These are phyloP conservation scores for Porites lobata DNA, from an alignment of 92 coral and sea anemone species.

Conservation along the genomic window DNA sequence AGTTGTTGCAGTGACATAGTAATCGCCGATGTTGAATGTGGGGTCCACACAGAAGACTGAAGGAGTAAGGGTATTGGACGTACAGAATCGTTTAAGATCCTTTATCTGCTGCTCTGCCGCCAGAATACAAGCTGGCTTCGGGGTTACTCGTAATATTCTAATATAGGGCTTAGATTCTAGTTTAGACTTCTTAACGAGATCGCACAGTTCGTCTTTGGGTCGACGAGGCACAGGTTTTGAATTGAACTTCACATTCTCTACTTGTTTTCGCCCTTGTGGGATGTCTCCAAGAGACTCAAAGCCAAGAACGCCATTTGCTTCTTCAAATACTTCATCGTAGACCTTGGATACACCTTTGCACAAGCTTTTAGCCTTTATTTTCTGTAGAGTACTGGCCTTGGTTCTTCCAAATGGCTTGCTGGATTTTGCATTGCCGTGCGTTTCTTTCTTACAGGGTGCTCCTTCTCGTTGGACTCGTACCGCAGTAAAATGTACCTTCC, in stretches of 20 bases:
- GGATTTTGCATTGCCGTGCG: slow-evolving; percentile 46
- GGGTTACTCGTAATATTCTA: slow-evolving; percentile 58
- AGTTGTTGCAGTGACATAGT: slow-evolving; percentile 64
- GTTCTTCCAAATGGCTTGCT: slow-evolving; percentile 20
- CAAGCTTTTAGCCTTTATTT: slow-evolving; percentile 43
- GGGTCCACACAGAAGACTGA: slow-evolving; percentile 51
- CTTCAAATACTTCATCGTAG: slow-evolving; percentile 62
- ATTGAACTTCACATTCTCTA: slow-evolving; percentile 42
- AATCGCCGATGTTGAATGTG: slow-evolving; percentile 61
- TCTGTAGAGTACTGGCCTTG: slow-evolving; percentile 41
- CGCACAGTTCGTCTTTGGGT: slow-evolving; percentile 51
- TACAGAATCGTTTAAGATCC: slow-evolving; percentile 66
- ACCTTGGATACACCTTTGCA: slow-evolving; percentile 25
- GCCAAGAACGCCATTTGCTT: slow-evolving; percentile 50
- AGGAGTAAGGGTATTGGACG: slow-evolving; percentile 17
- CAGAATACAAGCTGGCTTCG: slow-evolving; percentile 55
- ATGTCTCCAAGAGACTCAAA: slow-evolving; percentile 24
- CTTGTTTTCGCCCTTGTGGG: slow-evolving; percentile 57
- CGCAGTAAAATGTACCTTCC: slow-evolving; percentile 4
- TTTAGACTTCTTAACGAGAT: slow-evolving; percentile 47
- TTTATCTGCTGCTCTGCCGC: slow-evolving; percentile 52
- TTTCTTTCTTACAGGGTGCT: slow-evolving; percentile 25
- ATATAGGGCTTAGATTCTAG: slow-evolving; percentile 46
- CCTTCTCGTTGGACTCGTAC: slow-evolving; percentile 32
- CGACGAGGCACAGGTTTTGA: slow-evolving; percentile 7